Evolutionary conservation across 1,140 invertebrate genomes (phyloP), one percentile per base, ranked within the genome.

Genomic region (Euschistus heros): DNA sequence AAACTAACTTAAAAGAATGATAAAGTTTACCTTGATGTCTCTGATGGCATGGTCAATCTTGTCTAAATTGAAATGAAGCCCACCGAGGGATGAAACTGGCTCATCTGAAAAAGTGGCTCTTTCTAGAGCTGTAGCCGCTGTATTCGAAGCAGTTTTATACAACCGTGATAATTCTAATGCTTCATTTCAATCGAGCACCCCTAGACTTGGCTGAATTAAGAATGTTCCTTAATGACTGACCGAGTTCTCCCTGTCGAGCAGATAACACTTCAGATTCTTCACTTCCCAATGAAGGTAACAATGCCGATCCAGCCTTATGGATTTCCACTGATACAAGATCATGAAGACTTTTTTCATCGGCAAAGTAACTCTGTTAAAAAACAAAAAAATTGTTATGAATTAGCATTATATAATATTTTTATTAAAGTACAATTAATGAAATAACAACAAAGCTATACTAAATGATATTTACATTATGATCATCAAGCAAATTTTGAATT

Each of bases 201-300:
- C 64, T 62, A 2, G 86, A 87, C 72, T 88, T 88, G 24, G 54
- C 54, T 10, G 54, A 0, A 71, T 90, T 91, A 30, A 91, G 71
- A 0, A 86, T 90, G 66, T 91, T 92, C 71, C 91, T 89, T 66
- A 92, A 71, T 3, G 86, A 72, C 69, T 90, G 87, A 30, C 85
- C 88, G 68, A 89, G 83, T 67, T 88, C 82, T 57, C 89, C 84
- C 66, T 90, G 84, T 70, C 91, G 87, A 0, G 83, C 81, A 14
- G 85, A 87, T 2, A 92, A 72, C 68, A 89, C 86, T 67, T 92
- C 88, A 71, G 92, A 89, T 72, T 92, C 88, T 6, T 83, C 80
- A 44, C 82, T 79, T 20, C 82, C 85, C 15, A 93, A 75, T 0
- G 89, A 92, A 1, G 89, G 87, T 86, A 88, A 91, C 52, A 94